Evolutionary conservation across 2,888 invertebrate genomes (phyloP).

Genomic region (Rotaria magnacalcarata): DNA sequence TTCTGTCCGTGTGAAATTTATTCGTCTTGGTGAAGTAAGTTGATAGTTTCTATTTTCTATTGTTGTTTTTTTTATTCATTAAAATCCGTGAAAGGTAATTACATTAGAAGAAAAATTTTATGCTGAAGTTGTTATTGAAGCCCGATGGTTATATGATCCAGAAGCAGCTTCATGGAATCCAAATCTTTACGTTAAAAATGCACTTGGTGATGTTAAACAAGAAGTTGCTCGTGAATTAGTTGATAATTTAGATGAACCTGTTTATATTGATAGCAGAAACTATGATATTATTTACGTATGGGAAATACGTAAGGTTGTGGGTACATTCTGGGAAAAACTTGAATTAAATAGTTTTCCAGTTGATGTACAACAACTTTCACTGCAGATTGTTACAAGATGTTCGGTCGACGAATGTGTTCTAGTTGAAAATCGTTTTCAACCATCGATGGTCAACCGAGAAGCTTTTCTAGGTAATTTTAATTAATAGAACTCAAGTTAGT

Average conservation of each 20-base stretch:
- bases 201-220: slow-evolving; percentile 28
- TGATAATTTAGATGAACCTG: background rate
- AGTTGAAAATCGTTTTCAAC: slow-evolving; percentile 27
- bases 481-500: too few species aligned
- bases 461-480: slow-evolving; percentile 3
- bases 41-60: background rate
- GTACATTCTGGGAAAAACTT: slow-evolving; percentile 36
- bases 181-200: slow-evolving; percentile 32
- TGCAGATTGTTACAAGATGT: slow-evolving; percentile 10
- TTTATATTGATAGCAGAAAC: background rate
- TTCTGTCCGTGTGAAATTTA: slow-evolving; percentile 8
- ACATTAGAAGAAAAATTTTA: slow-evolving; percentile 32
- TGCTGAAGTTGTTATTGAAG: slow-evolving; percentile 34
- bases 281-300: background rate
- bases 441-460: slow-evolving; percentile 8
- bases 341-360: slow-evolving; percentile 36
- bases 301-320: slow-evolving; percentile 20
- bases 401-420: slow-evolving; percentile 11
- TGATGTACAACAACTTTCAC: slow-evolving; percentile 23
- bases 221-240: slow-evolving; percentile 17
- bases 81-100: background rate
- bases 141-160: slow-evolving; percentile 32
- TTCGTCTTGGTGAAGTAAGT: slow-evolving; percentile 32
- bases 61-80: background rate
- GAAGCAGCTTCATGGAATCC: slow-evolving; percentile 15